Base-by-base conservation (phyloP, 2,113 vertebrate species). In the Gadus chalcogrammus region DNA sequence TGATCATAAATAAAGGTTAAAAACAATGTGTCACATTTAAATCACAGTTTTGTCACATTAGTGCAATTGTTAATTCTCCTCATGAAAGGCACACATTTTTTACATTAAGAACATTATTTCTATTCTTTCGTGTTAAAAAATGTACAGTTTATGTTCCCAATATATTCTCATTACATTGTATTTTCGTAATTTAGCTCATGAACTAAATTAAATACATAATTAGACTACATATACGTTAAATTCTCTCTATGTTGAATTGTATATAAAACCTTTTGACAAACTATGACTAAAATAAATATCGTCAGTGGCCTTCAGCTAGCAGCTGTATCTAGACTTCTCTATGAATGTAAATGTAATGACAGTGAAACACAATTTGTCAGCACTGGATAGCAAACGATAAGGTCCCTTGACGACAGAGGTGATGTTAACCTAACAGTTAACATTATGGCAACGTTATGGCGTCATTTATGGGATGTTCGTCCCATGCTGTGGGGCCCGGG, bases 21-120 rank as follows among this genome's bases (percentile, higher is more conserved):
- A 70, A 64, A 55, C n/a, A 35, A 28, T 55, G 1, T 31, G 17
- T 58, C 62, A 18, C 0, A 42, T 56, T 70, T 31, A 0, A 66
- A 5, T 64, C 64, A 61, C 17, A 71, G 27, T 55, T 73, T 48
- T 5, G 35, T 11, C 1, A 1, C 11, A 61, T 70, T 70, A 42
- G 24, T 68, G 18, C 12, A 59, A 17, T 38, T 56, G 13, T 38
- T 4, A 73, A 20, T 22, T 67, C 69, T 17, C 58, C 4, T 69
- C 0, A 65, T 78, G 18, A 70, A 83, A 88, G 78, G 82, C 73
- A 84, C 74, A 70, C 3, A 55, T 24, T 5, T 31, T 65, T 24
- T 9, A 56, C 5, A 67, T 60, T 56, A 3, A 5, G 27, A 62
- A 27, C 61, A 27, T 48, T 0, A 1, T 48, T 48, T 48, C 61